Conservation (phyloP, 2,888 invertebrate genomes). For the Oligia latruncula region DNA sequence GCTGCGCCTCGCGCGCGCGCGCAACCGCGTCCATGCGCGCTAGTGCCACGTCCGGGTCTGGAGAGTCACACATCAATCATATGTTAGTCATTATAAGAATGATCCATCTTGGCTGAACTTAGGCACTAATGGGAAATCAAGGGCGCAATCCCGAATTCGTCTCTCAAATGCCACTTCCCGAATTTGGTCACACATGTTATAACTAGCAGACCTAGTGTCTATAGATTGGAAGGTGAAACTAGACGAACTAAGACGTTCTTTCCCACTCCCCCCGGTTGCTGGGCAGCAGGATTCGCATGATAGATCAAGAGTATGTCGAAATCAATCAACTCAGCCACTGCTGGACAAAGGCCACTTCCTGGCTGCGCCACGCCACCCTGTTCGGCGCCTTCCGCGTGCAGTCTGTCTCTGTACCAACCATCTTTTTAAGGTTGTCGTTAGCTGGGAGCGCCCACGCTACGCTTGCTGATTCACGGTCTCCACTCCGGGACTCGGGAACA, state of each 20-base stretch:
- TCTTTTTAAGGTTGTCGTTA: neutral
- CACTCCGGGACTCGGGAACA: neutral
- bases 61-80: neutral
- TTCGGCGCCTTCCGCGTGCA: neutral
- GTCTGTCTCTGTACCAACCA: neutral
- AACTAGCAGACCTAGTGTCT: neutral
- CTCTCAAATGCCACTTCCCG: neutral
- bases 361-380: neutral
- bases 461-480: neutral
- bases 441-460: neutral
- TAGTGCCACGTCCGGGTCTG: constrained; percentile 80
- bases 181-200: neutral
- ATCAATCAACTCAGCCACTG: neutral
- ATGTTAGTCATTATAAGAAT: neutral
- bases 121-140: neutral
- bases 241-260: neutral
- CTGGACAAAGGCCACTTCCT: neutral
- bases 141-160: no score
- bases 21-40: constrained; percentile 81
- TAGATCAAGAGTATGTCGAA: neutral
- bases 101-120: neutral
- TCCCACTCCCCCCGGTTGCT: neutral
- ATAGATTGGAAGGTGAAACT: neutral
- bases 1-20: constrained; percentile 81
- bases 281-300: neutral